Evolutionary conservation across 2,888 invertebrate species (phyloP).

Genomic region (Heteromurus nitidus): DNA sequence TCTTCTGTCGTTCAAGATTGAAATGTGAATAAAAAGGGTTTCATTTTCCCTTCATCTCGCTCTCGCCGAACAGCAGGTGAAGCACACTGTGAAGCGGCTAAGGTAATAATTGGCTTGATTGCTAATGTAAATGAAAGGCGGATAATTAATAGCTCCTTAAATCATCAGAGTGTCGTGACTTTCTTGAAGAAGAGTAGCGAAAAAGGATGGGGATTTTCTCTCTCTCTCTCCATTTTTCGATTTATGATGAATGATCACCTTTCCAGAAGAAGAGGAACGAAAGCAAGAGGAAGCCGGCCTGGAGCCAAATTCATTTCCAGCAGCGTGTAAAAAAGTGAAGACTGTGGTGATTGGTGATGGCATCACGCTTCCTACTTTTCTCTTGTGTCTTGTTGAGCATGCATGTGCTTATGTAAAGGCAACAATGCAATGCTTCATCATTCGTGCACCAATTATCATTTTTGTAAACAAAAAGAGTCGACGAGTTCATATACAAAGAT

Average conservation of each 20-base stretch:
- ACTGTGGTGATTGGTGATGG: constrained; percentile 5
- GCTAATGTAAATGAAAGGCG: constrained; percentile 56
- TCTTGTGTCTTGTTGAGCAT: background rate
- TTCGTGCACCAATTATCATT: constrained; percentile 19
- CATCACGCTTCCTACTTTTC: constrained; percentile 14
- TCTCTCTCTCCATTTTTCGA: background rate
- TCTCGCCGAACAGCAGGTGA: no score
- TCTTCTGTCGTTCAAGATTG: no score
- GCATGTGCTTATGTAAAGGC: background rate
- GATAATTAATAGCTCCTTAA: constrained; percentile 59
- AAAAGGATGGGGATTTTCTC: constrained; percentile 7
- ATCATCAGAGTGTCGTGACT: constrained; percentile 34
- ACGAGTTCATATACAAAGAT: no score
- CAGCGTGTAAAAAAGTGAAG: constrained; percentile 14
- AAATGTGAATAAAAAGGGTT: no score
- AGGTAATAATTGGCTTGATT: constrained; percentile 30
- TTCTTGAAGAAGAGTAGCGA: background rate
- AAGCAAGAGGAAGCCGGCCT: constrained; percentile 28
- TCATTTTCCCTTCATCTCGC: no score
- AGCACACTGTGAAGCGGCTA: no score
- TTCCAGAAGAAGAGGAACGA: constrained; percentile 5
- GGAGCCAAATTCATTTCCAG: constrained; percentile 45
- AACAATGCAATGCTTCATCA: constrained; percentile 17
- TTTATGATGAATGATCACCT: constrained; percentile 36
- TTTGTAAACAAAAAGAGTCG: no score